phyloP scores from a whole-genome alignment of 2,888 invertebrate species.

The Andricus curvator region DNA sequence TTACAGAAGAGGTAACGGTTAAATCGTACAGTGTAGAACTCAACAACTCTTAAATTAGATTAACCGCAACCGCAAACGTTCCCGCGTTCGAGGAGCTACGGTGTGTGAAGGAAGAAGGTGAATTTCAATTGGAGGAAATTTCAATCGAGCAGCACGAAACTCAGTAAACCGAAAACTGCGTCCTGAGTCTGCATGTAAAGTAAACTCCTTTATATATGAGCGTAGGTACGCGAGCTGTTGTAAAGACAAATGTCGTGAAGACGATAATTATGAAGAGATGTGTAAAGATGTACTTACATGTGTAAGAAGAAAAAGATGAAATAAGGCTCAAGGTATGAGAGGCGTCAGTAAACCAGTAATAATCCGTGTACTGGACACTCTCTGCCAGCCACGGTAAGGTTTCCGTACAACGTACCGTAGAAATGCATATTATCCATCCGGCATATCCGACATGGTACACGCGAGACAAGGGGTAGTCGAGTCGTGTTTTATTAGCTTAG shows the following conservation, averaged over 20 bases:
- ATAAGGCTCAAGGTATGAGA: constrained; percentile 50
- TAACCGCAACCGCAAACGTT: constrained; percentile 28
- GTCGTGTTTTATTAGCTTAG: constrained; percentile 74
- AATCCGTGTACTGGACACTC: constrained; percentile 67
- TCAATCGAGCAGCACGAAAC: constrained; percentile 42
- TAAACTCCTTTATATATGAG: constrained; percentile 29
- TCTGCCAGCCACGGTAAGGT: constrained; percentile 63
- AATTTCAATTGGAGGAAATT: constrained; percentile 39
- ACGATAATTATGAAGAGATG: background rate
- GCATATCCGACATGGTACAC: constrained; percentile 73
- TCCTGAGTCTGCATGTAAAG: constrained; percentile 21
- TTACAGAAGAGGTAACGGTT: background rate
- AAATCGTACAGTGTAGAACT: constrained; percentile 8
- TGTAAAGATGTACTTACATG: constrained; percentile 37
- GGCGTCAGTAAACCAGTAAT: constrained; percentile 68
- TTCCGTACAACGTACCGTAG: constrained; percentile 74
- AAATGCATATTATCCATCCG: constrained; percentile 76
- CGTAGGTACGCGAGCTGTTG: background rate
- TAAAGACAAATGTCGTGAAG: constrained; percentile 14
- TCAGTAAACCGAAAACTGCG: constrained; percentile 38
- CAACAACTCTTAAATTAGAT: constrained; percentile 36
- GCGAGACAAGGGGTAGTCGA: constrained; percentile 64
- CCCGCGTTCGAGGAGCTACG: constrained; percentile 6
- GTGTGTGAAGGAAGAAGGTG: constrained; percentile 31
- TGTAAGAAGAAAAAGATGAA: constrained; percentile 38